phyloP scores from a whole-genome alignment of 1,140 invertebrate species.

The Drosophila pseudoobscura region DNA sequence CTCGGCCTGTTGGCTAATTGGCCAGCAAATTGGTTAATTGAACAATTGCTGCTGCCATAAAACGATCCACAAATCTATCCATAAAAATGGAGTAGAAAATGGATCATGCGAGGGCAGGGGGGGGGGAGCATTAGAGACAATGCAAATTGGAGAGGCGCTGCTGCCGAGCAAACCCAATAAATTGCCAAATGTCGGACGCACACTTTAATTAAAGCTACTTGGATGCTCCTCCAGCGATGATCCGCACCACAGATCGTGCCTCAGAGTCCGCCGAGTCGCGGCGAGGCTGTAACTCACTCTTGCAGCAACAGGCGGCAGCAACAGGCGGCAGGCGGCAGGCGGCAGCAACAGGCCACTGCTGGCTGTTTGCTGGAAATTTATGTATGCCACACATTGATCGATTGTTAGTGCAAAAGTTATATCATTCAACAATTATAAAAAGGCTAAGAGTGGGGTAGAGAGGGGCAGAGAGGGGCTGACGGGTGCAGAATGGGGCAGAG shows the following conservation, averaged over 20 bases:
- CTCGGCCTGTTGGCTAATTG: constrained; percentile 41
- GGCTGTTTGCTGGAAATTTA: constrained; percentile 31
- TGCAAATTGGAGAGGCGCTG: constrained; percentile 35
- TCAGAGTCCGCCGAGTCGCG: constrained; percentile 36
- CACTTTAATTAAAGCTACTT: constrained; percentile 74
- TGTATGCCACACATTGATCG: constrained; percentile 71
- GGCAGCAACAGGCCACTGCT: constrained; percentile 3
- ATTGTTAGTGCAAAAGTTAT: constrained; percentile 62
- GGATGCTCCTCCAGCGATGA: no score
- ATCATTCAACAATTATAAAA: constrained; percentile 68
- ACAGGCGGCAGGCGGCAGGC: background rate
- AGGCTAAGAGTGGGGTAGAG: constrained; percentile 1
- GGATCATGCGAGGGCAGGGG: constrained; percentile 3
- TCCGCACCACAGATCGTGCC: constrained; percentile 55
- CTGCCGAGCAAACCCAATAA: constrained; percentile 55
- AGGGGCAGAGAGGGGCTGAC: background rate
- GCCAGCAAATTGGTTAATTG: constrained; percentile 29
- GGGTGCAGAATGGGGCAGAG: no score
- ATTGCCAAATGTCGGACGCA: constrained; percentile 64
- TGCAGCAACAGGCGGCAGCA: background rate
- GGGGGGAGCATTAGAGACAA: constrained; percentile 23
- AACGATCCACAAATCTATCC: constrained; percentile 28
- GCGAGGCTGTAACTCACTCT: constrained; percentile 45
- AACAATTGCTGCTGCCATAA: constrained; percentile 36
- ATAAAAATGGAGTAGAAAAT: constrained; percentile 21